Percentiles rank a stretch among this genome's conserved stretches.
Evolutionary conservation across 2,113 vertebrate genomes (phyloP).

Genomic region (Gavia stellata): DNA sequence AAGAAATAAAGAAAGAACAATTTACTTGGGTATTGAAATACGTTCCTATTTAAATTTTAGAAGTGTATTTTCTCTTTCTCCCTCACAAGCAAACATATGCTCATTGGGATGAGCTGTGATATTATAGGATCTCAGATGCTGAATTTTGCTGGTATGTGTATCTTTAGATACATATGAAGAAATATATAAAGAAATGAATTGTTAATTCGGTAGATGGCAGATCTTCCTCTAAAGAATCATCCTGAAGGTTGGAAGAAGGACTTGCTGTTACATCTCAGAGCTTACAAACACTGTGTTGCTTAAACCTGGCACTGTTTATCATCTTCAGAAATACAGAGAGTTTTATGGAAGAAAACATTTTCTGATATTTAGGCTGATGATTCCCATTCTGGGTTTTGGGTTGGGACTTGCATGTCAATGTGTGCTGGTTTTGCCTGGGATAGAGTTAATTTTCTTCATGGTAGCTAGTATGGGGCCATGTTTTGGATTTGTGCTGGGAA

Average conservation of each 20-base stretch:
- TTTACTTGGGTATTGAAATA: neutral
- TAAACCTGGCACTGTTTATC: neutral
- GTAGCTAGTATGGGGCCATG: no score
- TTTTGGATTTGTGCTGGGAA: no score
- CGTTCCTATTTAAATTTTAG: neutral
- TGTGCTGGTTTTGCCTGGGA: no score
- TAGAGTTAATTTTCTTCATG: no score
- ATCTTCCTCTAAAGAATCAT: neutral
- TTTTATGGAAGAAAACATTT: neutral
- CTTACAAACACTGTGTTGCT: neutral
- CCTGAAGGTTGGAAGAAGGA: neutral
- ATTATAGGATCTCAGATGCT: neutral
- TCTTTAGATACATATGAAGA: neutral
- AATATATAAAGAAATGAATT: neutral
- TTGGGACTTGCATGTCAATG: no score
- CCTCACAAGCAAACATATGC: neutral
- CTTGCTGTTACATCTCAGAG: neutral
- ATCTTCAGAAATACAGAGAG: neutral
- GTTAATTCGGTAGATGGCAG: neutral
- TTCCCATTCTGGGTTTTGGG: neutral
- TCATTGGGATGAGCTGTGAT: neutral
- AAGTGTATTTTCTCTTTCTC: neutral
- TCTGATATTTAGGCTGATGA: neutral
- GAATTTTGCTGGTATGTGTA: neutral
- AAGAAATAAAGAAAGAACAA: neutral